These are phyloP conservation scores for Mactra quadrangularis DNA, from an alignment of 1,140 invertebrate species.

Conservation along the genomic window DNA sequence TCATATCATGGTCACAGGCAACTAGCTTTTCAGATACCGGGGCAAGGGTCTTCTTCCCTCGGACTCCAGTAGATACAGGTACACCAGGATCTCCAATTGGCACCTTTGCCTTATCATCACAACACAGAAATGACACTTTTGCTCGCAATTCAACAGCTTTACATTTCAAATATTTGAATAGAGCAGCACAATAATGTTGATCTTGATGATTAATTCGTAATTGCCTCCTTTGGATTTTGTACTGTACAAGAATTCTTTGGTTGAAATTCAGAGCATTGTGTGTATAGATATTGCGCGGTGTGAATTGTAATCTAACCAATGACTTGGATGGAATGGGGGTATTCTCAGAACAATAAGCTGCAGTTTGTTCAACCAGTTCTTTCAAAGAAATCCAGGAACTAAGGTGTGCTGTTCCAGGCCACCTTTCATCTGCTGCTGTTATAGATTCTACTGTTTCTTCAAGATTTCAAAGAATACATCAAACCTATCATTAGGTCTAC, in stretches of 20 bases:
- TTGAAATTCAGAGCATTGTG: conserved; percentile 58
- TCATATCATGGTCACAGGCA: conserved; percentile 63
- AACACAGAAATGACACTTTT: conserved; percentile 9
- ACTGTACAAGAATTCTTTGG: conserved; percentile 47
- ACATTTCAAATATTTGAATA: conserved; percentile 57
- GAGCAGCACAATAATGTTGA: conserved; percentile 62
- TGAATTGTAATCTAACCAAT: conserved; percentile 35
- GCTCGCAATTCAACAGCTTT: conserved; percentile 42
- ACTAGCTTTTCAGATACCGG: background rate
- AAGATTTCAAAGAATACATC: conserved; percentile 33
- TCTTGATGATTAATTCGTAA: conserved; percentile 56
- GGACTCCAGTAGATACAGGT: conserved; percentile 53
- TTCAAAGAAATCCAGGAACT: conserved; percentile 10
- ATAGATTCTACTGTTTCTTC: conserved; percentile 18
- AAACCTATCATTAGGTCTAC: conserved; percentile 40
- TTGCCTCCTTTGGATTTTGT: conserved; percentile 66
- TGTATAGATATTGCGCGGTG: conserved; percentile 24
- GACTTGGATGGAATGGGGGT: conserved; percentile 17
- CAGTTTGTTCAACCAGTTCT: conserved; percentile 28
- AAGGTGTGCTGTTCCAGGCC: conserved; percentile 31
- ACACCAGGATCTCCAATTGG: conserved; percentile 48
- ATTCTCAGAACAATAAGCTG: background rate
- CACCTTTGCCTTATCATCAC: conserved; percentile 55
- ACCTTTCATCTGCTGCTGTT: conserved; percentile 42
- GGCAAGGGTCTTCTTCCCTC: conserved; percentile 36